phyloP scores from a whole-genome alignment of 1,140 invertebrate genomes.

The Drosophila hydei region DNA sequence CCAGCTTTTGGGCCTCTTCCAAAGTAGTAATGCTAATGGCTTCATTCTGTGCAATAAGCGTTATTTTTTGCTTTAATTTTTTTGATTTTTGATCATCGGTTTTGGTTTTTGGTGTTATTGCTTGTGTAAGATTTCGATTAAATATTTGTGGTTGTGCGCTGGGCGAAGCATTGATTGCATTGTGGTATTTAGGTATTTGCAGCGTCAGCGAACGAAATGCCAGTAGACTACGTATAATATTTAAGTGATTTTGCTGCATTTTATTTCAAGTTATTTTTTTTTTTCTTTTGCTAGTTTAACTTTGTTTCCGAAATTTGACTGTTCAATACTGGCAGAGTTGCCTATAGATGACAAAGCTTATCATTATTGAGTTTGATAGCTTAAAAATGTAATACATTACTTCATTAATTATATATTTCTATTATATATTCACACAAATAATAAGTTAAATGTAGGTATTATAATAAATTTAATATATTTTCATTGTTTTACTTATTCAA shows the following conservation, averaged over 20 bases:
- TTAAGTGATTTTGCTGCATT: constrained; percentile 48
- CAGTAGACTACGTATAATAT: constrained; percentile 32
- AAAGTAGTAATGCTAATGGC: constrained; percentile 84
- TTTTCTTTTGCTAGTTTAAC: neutral
- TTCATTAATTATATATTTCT: no score
- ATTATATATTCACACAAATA: no score
- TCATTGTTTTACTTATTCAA: neutral
- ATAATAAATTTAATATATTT: neutral
- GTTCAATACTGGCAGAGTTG: constrained; percentile 32
- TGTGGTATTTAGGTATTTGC: constrained; percentile 13
- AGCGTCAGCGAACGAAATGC: constrained; percentile 20
- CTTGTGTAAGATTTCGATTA: constrained; percentile 45
- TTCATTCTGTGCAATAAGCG: constrained; percentile 84
- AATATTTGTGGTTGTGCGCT: constrained; percentile 5
- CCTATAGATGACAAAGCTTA: constrained; percentile 2
- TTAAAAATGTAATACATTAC: neutral
- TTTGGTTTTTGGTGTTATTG: constrained; percentile 19
- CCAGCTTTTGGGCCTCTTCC: constrained; percentile 87
- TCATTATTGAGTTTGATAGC: neutral
- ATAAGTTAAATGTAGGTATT: no score
- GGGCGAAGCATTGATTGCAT: neutral
- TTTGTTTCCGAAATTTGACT: constrained; percentile 38
- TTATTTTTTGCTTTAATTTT: constrained; percentile 81
- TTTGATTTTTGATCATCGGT: constrained; percentile 39
- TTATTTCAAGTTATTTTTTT: no score